Percentiles rank a stretch among this genome's conserved stretches.
Conservation (phyloP, 2,888 invertebrate species). For the Sinhomidia bicolor region DNA sequence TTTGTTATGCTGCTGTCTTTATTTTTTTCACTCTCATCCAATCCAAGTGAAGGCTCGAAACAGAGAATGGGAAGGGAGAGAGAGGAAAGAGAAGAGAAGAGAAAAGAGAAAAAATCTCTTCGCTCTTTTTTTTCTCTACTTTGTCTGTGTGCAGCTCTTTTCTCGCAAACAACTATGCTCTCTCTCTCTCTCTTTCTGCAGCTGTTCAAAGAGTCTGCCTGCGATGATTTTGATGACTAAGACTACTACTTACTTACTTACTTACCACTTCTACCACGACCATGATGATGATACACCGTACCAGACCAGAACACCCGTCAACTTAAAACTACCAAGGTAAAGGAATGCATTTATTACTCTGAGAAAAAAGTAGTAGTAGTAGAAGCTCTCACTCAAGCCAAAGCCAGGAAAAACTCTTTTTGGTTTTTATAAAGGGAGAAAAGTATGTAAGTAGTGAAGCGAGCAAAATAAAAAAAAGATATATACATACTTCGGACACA, state of each 20-base stretch:
- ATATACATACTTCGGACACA: background rate
- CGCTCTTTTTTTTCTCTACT: background rate
- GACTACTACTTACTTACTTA: background rate
- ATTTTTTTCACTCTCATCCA: background rate
- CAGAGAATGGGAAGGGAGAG: background rate
- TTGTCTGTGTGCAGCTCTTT: background rate
- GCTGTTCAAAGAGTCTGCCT: background rate
- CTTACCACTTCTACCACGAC: background rate
- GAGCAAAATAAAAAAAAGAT: background rate
- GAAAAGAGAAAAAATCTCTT: background rate
- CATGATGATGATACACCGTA: background rate
- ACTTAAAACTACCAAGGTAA: constrained; percentile 13
- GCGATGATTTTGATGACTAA: constrained; percentile 21
- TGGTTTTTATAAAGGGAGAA: background rate
- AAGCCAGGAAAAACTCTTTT: background rate
- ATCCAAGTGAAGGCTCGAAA: background rate
- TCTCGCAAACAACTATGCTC: background rate
- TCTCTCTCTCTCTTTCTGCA: background rate
- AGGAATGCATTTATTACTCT: constrained; percentile 21
- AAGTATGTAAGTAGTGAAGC: background rate
- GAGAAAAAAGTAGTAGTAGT: background rate
- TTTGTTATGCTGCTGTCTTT: background rate
- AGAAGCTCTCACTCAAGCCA: constrained; percentile 14
- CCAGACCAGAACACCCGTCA: constrained; percentile 12
- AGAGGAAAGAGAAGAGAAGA: background rate